These are phyloP conservation scores for Boulengeromyrus knoepffleri DNA, from an alignment of 2,113 vertebrate species.

Conservation along the genomic window DNA sequence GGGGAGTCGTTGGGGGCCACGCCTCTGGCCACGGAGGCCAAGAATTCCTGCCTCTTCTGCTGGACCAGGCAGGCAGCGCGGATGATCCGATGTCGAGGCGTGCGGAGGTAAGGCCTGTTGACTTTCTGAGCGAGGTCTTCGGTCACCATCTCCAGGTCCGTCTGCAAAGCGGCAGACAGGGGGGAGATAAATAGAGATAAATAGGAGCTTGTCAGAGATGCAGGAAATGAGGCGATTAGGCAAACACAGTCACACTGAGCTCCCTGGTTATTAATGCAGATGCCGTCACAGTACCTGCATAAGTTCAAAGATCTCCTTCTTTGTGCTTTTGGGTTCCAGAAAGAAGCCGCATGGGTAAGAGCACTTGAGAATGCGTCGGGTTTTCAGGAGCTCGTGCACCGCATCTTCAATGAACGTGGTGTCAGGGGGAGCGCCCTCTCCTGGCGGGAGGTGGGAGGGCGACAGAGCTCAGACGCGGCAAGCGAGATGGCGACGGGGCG, in stretches of 20 bases:
- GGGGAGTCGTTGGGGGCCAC: constrained; percentile 96
- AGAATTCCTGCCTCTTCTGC: constrained; percentile 93
- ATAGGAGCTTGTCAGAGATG: background rate
- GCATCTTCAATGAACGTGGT: constrained; percentile 98
- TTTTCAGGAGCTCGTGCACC: constrained; percentile 92
- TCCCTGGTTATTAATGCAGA: background rate
- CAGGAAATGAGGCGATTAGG: background rate
- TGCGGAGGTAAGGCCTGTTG: constrained; percentile 94
- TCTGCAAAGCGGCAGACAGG: constrained; percentile 53
- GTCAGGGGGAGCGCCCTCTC: constrained; percentile 87
- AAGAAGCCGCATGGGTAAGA: constrained; percentile 99
- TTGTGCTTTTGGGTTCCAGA: constrained; percentile 98
- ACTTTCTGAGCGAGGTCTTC: constrained; percentile 98
- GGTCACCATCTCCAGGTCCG: constrained; percentile 97
- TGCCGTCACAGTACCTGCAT: constrained; percentile 79
- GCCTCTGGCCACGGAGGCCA: constrained; percentile 90
- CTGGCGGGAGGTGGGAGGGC: constrained; percentile 44
- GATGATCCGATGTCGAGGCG: constrained; percentile 94
- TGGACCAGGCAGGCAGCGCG: constrained; percentile 91
- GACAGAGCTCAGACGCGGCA: background rate
- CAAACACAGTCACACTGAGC: background rate
- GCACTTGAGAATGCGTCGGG: constrained; percentile 96
- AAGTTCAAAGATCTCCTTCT: constrained; percentile 99
- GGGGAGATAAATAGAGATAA: background rate
- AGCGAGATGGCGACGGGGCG: background rate